Conservation (phyloP, 37 sponge, comb jelly and placozoan genomes). For the Aphrocallistes beatrix region DNA sequence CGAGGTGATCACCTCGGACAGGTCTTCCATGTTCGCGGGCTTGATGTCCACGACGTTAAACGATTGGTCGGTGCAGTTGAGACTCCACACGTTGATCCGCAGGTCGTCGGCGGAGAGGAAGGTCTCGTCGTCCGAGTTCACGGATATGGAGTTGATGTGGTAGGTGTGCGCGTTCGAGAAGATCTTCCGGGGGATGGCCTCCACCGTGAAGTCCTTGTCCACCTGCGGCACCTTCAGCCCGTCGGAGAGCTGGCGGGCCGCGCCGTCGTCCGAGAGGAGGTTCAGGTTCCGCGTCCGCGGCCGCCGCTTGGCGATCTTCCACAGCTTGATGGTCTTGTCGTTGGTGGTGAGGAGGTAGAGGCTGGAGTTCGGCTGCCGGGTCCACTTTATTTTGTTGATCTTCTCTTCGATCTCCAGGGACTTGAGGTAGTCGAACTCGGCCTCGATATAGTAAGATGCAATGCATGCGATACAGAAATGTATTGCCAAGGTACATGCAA, state of each 20-base stretch:
- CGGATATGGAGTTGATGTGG: slow-evolving; percentile 98
- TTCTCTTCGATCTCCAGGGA: slow-evolving; percentile 99
- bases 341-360: slow-evolving; percentile 92
- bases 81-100: slow-evolving; percentile 86
- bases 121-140: slow-evolving; percentile 91
- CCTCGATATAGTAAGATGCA: too few relatives aligned
- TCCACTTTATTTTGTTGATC: slow-evolving; percentile 94
- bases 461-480: too few relatives aligned
- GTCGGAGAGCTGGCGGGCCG: slow-evolving; percentile 27
- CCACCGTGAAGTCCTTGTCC: slow-evolving; percentile 63
- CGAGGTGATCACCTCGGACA: slow-evolving; percentile 96
- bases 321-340: slow-evolving; percentile 95
- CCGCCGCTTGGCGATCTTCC: slow-evolving; percentile 92
- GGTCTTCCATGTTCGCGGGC: slow-evolving; percentile 98
- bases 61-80: slow-evolving; percentile 80
- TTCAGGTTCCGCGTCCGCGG: slow-evolving; percentile 63
- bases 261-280: slow-evolving; percentile 70
- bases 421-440: slow-evolving; percentile 98
- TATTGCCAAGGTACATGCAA: too few relatives aligned
- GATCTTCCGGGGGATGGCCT: slow-evolving; percentile 72
- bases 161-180: slow-evolving; percentile 96
- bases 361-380: slow-evolving; percentile 71
- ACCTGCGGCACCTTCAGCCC: slow-evolving; percentile 67
- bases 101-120: slow-evolving; percentile 97
- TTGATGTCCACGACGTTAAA: slow-evolving; percentile 98